These are phyloP conservation scores for Sebastes itinus DNA, from an alignment of 2,797 vertebrate genomes.

Conservation along the genomic window DNA sequence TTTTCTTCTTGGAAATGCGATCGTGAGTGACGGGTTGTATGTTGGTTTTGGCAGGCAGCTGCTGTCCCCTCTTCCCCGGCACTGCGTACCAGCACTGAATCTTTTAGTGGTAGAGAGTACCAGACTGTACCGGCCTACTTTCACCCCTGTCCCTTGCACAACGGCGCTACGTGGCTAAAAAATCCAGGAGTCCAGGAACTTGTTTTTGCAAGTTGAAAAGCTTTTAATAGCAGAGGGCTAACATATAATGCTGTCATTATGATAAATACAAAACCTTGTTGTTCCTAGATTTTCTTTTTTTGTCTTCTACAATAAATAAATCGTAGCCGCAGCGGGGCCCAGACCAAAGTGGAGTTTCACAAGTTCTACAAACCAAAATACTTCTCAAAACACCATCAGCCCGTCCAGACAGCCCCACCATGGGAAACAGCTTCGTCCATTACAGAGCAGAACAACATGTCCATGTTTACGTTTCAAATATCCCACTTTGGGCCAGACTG, in stretches of 20 bases:
- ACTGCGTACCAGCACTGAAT: too few species aligned
- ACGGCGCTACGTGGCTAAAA: neutral
- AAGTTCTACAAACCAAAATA: neutral
- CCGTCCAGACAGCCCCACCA: slow-evolving; percentile 2
- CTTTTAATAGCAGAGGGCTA: neutral
- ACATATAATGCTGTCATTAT: neutral
- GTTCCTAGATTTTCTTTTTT: neutral
- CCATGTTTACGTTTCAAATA: slow-evolving; percentile 65
- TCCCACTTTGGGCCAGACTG: slow-evolving; percentile 44
- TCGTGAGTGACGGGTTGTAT: too few species aligned
- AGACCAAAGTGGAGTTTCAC: neutral
- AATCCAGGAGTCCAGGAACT: neutral
- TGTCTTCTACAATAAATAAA: neutral
- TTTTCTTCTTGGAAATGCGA: too few species aligned
- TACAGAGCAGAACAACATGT: slow-evolving; percentile 54
- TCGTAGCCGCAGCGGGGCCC: neutral
- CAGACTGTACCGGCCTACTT: too few species aligned
- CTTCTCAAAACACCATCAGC: slow-evolving; percentile 2
- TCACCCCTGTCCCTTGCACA: neutral
- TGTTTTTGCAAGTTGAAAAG: neutral
- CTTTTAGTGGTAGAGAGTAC: too few species aligned
- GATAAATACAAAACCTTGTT: neutral
- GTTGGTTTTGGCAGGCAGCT: too few species aligned
- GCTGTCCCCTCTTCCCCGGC: too few species aligned
- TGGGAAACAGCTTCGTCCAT: slow-evolving; percentile 46